A percentile compares a stretch with the other conserved stretches of the same genome.
phyloP scores from a whole-genome alignment of 2,888 invertebrate species.

The Ophion ellenae region DNA sequence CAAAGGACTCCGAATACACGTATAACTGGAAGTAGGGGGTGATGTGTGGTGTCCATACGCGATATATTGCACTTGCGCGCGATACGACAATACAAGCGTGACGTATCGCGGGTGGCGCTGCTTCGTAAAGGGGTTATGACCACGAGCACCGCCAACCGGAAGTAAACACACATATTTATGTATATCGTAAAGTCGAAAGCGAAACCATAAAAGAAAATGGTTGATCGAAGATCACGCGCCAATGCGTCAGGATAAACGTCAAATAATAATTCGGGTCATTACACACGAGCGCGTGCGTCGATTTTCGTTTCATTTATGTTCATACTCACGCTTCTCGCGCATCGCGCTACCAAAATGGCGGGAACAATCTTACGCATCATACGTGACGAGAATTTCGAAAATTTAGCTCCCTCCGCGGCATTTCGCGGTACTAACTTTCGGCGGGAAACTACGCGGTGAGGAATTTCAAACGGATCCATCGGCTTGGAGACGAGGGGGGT shows the following conservation, averaged over 20 bases:
- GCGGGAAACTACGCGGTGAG: constrained; percentile 46
- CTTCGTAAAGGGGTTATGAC: neutral
- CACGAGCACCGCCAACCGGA: neutral
- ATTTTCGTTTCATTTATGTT: neutral
- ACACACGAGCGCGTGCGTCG: neutral
- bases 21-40: neutral
- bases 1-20: neutral
- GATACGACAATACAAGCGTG: neutral
- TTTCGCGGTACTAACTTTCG: constrained; percentile 43
- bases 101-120: neutral
- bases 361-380: constrained; percentile 66
- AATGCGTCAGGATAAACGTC: neutral
- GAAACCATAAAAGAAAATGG: neutral
- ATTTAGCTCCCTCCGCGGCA: constrained; percentile 34
- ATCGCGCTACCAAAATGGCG: constrained; percentile 62
- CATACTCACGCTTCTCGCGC: neutral
- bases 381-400: constrained; percentile 46
- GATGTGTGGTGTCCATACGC: neutral
- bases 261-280: neutral
- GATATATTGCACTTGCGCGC: neutral
- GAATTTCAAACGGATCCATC: neutral
- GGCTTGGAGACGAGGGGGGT: neutral
- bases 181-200: neutral
- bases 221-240: too few relatives aligned
- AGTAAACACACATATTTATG: neutral